These are phyloP conservation scores for Tetropium fuscum DNA, from an alignment of 2,888 invertebrate genomes.

Conservation along the genomic window DNA sequence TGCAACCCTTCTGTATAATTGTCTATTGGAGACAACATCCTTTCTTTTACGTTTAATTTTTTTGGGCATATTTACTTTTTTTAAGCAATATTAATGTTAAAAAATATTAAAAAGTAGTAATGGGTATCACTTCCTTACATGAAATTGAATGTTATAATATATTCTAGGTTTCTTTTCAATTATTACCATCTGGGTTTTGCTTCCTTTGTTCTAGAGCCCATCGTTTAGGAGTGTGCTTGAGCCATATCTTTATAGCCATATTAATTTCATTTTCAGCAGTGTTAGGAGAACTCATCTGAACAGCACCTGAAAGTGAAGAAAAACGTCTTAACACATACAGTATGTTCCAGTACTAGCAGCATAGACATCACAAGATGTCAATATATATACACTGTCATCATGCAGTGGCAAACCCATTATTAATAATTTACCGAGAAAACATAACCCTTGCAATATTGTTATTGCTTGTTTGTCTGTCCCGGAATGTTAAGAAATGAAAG, in stretches of 20 bases:
- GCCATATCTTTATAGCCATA: constrained; percentile 1
- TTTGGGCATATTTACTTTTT: not conserved
- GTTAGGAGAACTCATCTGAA: not conserved
- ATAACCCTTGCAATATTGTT: not conserved
- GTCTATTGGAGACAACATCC: constrained; percentile 12
- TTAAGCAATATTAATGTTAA: not conserved
- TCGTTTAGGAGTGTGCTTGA: not conserved
- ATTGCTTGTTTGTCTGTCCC: not conserved
- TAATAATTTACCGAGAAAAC: not conserved
- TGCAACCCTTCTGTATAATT: constrained; percentile 19
- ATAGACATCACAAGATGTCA: too few species aligned
- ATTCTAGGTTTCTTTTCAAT: not conserved
- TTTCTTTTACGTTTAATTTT: constrained; percentile 1
- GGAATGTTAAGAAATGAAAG: not conserved
- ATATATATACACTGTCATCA: too few species aligned
- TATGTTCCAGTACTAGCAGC: not conserved
- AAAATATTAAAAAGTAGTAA: not conserved
- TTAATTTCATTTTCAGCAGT: not conserved
- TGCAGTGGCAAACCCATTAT: not conserved
- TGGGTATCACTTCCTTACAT: constrained; percentile 3
- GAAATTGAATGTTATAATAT: not conserved
- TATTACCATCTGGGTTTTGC: not conserved
- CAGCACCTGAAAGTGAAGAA: not conserved
- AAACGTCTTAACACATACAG: not conserved
- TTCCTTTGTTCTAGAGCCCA: constrained; percentile 4